Evolutionary conservation across 37 sponge, comb jelly and placozoan genomes (phyloP).

Genomic region (Petrosia ficiformis): DNA sequence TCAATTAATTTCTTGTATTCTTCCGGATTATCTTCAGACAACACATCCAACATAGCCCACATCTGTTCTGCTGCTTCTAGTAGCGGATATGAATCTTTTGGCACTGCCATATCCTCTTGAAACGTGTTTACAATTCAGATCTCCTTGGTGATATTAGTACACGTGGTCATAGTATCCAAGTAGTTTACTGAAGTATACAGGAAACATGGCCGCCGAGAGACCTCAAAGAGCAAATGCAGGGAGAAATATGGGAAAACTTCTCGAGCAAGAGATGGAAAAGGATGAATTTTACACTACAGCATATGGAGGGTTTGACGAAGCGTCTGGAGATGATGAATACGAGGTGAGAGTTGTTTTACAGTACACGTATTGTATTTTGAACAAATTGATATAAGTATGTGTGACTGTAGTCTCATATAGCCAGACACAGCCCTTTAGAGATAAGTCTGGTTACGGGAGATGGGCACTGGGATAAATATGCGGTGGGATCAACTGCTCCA

Average conservation of each 20-base stretch:
- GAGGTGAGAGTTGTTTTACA: no score
- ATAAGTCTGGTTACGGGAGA: no score
- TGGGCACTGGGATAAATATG: no score
- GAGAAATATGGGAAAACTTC: constrained; percentile 73
- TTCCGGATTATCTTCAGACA: constrained; percentile 62
- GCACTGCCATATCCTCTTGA: not conserved
- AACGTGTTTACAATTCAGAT: not conserved
- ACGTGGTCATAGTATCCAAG: not conserved
- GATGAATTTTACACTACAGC: constrained; percentile 94
- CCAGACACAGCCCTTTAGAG: no score
- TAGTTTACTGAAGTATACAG: not conserved
- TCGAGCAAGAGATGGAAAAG: constrained; percentile 64
- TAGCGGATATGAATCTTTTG: constrained; percentile 4
- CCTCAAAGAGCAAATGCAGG: constrained; percentile 76
- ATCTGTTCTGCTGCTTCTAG: constrained; percentile 57
- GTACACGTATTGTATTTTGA: no score
- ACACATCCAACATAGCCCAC: constrained; percentile 75
- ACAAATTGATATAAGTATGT: no score
- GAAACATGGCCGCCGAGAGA: constrained; percentile 48
- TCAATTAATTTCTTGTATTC: constrained; percentile 76
- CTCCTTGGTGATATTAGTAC: not conserved
- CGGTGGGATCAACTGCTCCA: no score
- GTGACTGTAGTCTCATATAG: no score
- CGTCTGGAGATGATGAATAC: constrained; percentile 77
- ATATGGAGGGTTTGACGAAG: constrained; percentile 95